Percentiles rank a stretch among this genome's conserved stretches.
Evolutionary conservation across 2,113 vertebrate species (phyloP).

Genomic region (Platysternon megacephalum): DNA sequence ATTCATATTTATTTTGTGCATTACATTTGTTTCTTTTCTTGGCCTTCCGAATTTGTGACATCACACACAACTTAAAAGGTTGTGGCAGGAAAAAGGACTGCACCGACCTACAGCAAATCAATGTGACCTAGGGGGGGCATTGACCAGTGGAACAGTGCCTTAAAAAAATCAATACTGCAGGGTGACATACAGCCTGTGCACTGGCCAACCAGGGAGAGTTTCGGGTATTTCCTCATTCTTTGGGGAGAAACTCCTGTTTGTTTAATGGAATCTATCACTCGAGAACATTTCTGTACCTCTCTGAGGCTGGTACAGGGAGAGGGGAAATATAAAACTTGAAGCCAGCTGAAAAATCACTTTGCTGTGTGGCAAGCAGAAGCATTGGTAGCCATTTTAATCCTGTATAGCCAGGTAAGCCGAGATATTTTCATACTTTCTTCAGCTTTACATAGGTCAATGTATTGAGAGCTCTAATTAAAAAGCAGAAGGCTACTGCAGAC

Average conservation of each 20-base stretch:
- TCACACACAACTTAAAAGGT: neutral
- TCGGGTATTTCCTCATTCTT: slow-evolving; percentile 67
- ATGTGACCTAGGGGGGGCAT: neutral
- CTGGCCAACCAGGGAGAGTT: slow-evolving; percentile 47
- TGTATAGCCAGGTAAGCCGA: slow-evolving; percentile 16
- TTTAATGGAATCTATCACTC: neutral
- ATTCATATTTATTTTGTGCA: neutral
- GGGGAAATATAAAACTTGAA: neutral
- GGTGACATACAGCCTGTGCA: accelerated
- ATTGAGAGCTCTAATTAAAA: neutral
- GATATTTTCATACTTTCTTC: neutral
- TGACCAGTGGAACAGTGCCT: slow-evolving; percentile 71
- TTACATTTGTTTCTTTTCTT: neutral
- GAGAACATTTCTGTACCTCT: neutral
- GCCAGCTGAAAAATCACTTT: accelerated
- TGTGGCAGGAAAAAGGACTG: neutral
- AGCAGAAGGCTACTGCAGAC: slow-evolving; percentile 1
- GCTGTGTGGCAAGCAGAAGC: neutral
- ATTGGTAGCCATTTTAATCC: neutral
- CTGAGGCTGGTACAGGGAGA: neutral
- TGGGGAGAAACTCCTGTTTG: slow-evolving; percentile 32
- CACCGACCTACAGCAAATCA: accelerated
- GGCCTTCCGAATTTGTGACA: neutral
- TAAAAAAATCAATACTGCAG: neutral
- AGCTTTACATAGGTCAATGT: neutral